Percentiles rank a stretch among this genome's conserved stretches.
Conservation (phyloP, 2,113 vertebrate species). For the Shinisaurus crocodilurus region DNA sequence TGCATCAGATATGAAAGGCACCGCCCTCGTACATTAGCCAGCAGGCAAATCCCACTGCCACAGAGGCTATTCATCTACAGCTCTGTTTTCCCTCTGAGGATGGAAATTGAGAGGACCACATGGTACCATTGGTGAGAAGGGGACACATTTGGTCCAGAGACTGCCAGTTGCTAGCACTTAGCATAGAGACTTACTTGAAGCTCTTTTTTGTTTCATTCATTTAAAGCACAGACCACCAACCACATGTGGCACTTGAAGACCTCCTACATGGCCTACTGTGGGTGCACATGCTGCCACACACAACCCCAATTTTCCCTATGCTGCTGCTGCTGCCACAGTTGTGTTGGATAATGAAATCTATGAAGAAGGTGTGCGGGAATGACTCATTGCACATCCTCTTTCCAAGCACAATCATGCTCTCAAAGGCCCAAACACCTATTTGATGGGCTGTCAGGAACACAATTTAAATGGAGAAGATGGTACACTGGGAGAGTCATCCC, state of each 20-base stretch:
- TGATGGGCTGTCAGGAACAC: neutral
- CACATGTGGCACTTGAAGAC: too few species aligned
- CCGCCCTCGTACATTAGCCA: neutral
- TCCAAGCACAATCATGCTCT: too few species aligned
- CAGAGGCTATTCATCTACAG: neutral
- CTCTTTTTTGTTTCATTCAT: neutral
- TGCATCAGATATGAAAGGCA: neutral
- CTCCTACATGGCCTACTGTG: too few species aligned
- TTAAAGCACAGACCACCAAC: neutral
- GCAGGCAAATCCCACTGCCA: neutral
- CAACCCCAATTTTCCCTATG: too few species aligned
- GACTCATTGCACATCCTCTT: too few species aligned
- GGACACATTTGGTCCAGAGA: neutral
- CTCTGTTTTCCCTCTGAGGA: neutral
- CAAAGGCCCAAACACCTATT: too few species aligned
- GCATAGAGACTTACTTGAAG: neutral
- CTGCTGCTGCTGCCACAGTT: too few species aligned
- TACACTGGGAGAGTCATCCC: neutral
- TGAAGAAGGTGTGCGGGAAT: too few species aligned
- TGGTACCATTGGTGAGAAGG: neutral
- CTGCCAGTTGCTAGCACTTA: neutral
- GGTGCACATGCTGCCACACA: too few species aligned
- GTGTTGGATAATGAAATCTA: too few species aligned
- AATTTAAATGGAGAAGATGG: neutral
- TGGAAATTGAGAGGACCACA: neutral